phyloP scores from a whole-genome alignment of 2,113 vertebrate species.

The Microcebus tavaratra region DNA sequence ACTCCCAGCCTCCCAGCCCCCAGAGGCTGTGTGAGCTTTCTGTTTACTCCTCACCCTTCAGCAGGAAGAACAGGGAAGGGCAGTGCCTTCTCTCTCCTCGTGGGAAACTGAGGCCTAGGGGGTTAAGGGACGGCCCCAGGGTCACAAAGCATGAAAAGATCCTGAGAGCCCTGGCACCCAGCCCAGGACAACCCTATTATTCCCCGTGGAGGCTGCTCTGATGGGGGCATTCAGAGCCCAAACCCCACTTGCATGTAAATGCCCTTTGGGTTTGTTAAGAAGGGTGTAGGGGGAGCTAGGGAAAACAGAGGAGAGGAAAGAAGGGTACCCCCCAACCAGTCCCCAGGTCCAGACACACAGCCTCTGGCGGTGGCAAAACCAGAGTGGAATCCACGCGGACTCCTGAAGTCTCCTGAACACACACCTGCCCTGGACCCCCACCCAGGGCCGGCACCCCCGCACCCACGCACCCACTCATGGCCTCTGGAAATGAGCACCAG shows the following conservation, averaged over 20 bases:
- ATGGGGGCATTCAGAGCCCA: conserved; percentile 27
- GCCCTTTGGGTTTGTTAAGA: conserved; percentile 31
- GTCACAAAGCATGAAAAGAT: conserved; percentile 39
- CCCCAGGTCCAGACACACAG: conserved; percentile 2
- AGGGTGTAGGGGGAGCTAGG: not conserved
- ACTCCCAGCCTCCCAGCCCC: conserved; percentile 5
- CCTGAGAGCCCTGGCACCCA: not conserved
- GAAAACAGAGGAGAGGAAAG: not conserved
- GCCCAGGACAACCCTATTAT: conserved; percentile 27
- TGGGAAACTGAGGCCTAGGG: conserved; percentile 54
- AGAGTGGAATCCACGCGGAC: not conserved
- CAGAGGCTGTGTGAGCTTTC: not conserved
- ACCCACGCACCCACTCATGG: not conserved
- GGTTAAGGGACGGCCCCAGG: not conserved
- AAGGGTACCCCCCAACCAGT: not conserved
- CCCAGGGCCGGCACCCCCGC: not conserved
- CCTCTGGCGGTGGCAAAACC: not conserved
- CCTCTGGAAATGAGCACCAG: not conserved
- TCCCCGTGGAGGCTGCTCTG: not conserved
- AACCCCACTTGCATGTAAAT: conserved; percentile 42
- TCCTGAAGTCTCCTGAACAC: not conserved
- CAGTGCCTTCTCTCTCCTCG: not conserved
- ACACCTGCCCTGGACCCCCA: not conserved
- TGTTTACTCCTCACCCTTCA: not conserved
- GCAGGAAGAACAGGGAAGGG: not conserved